Base-by-base conservation (phyloP, 1,140 invertebrate species). In the Agrypnia vestita region DNA sequence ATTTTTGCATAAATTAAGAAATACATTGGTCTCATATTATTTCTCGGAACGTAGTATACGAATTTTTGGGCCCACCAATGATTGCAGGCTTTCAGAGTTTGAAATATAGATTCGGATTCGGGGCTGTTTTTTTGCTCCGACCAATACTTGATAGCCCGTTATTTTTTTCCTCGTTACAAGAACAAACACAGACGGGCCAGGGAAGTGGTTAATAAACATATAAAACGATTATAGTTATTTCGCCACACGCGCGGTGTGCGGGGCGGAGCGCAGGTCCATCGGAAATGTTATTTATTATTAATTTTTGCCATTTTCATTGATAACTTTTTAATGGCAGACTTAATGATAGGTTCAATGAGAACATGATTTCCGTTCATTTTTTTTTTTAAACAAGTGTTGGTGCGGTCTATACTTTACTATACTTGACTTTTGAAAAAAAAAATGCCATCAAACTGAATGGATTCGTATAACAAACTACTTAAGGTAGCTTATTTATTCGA, bases 211-310 rank as follows among this genome's bases (percentile, higher is more conserved):
- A 81, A 81, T 81, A 81, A 81, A 78, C 75, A 77, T 81, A 81
- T 78, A 81, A 81, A 81, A 78, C 80, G 80, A 81, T 81, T 81
- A 78, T 56, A 78, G 59, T 75, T 56, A 74, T 74, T 74, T 74
- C n/a, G 53, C 51, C 53, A 56, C 71, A 74, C 71, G 71, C 53
- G 71, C 69, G 69, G 25, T 73, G 21, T 74, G 53, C 12, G 71
- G 71, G 71, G 51, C 51, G 51, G 51, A 56, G 25, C 9, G 4
- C 9, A 74, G 71, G 71, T 74, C 25, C 25, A 12, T 71, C 71
- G 51, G 49, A 15, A n/a, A 56, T 19, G 15, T 19, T 21, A 59
- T 59, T 59, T 59, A 59, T 59, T 59, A 59, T 0, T 35, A 35
- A 13, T 56, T 17, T 56, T 59, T 59, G 10, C 0, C 21, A 6